Percentiles rank a stretch among this genome's conserved stretches.
Conservation (phyloP, 92 coral and sea anemone species). For the Zoanthus gigantus region DNA sequence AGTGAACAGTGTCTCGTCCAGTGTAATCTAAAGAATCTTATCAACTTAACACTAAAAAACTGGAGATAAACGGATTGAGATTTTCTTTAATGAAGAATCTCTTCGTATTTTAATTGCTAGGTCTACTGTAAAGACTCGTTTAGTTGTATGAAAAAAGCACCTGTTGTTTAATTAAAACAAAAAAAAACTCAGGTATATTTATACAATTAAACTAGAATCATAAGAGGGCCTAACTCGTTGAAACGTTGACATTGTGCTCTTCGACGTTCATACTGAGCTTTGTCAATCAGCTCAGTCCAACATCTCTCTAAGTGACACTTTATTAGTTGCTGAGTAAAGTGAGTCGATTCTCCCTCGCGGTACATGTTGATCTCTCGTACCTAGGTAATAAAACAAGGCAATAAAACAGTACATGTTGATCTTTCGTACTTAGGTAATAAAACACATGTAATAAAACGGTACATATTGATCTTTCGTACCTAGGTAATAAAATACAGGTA, state of each 20-base stretch:
- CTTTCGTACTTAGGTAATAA: slow-evolving; percentile 72
- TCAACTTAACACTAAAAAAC: too few species aligned
- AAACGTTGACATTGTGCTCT: slow-evolving; percentile 64
- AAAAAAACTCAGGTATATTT: too few species aligned
- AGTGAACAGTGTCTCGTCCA: too few species aligned
- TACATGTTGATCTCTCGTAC: slow-evolving; percentile 86
- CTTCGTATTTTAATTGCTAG: too few species aligned
- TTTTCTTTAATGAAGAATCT: too few species aligned
- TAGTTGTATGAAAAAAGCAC: too few species aligned
- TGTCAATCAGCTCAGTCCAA: slow-evolving; percentile 80
- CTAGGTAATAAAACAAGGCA: slow-evolving; percentile 26
- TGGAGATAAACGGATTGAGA: too few species aligned
- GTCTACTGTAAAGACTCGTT: too few species aligned
- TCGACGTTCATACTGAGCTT: slow-evolving; percentile 75
- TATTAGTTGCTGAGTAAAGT: slow-evolving; percentile 68
- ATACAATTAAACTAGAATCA: background rate
- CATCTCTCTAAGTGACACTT: slow-evolving; percentile 73
- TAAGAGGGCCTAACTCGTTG: slow-evolving; percentile 62
- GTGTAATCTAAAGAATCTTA: too few species aligned
- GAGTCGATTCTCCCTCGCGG: slow-evolving; percentile 83
- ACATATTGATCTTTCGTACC: slow-evolving; percentile 86
- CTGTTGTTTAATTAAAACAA: too few species aligned
- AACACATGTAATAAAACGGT: slow-evolving; percentile 18
- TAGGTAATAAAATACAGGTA: background rate
- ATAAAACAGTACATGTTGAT: slow-evolving; percentile 66